Base-by-base conservation (phyloP, 2,797 vertebrate genomes). In the Gephyroberyx darwinii region DNA sequence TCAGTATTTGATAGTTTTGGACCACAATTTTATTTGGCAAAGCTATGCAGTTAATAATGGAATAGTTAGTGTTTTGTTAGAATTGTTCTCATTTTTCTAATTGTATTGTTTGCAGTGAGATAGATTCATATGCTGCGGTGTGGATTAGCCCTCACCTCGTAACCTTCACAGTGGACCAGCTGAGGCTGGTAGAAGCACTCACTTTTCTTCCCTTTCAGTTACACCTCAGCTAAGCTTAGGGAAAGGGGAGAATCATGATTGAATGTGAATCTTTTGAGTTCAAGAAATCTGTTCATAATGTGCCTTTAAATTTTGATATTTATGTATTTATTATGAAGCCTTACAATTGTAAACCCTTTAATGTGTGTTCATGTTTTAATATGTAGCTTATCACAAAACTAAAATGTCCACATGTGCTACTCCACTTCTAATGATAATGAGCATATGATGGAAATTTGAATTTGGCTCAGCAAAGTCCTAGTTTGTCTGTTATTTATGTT, bases 311-410 rank as follows among this genome's bases (percentile, higher is more conserved):
- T 93, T 85, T 95, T 96, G 95, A 94, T 97, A 96, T 92, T 92
- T 90, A 91, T 98, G 95, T 99, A 98, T 99, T 99, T 98, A 98
- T 99, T 98, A 95, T 94, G 93, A 94, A 94, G 95, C 93, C 95
- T 95, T 94, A 81, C 66, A 85, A 65, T 76, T 83, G 83, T 41
- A 85, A 78, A 78, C 51, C 51, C 67, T 81, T 81, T 83, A 69
- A 80, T 55, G 77, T 81, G 45, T 84, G 78, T 86, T 54, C 39
- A 57, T 20, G 50, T 81, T 37, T 81, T 71, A 43, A 59, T 58
- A 77, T 81, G 65, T 86, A 75, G 62, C 55, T 69, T 78, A 54
- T 33, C 47, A 61, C 62, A 22, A 33, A 83, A 77, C 60, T 63
- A 69, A 57, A 47, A 67, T 80, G 58, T 69, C 69, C 72, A 75